Evolutionary conservation across 2,797 vertebrate genomes (phyloP).

Genomic region (Jordanella pulchra): DNA sequence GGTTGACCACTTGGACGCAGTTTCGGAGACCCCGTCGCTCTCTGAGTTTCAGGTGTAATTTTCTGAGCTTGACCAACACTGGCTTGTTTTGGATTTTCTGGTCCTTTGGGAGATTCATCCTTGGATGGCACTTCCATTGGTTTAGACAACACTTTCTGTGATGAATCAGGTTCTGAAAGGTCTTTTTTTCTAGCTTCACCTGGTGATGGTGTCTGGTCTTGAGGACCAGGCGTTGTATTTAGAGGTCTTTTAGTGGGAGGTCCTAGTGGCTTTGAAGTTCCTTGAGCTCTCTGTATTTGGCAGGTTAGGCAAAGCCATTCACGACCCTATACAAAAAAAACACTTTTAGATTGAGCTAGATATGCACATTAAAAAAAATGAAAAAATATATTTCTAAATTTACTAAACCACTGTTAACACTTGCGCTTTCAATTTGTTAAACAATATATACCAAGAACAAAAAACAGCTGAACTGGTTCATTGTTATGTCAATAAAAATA

Average conservation of each 20-base stretch:
- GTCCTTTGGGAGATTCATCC: constrained; percentile 65
- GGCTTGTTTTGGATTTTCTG: constrained; percentile 64
- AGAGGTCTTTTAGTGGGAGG: constrained; percentile 61
- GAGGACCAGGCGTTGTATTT: constrained; percentile 46
- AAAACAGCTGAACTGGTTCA: not conserved
- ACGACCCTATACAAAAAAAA: constrained; percentile 64
- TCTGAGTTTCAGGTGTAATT: constrained; percentile 60
- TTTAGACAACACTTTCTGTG: constrained; percentile 54
- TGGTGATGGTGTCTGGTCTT: constrained; percentile 50
- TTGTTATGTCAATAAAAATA: not conserved
- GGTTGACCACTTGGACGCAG: constrained; percentile 43
- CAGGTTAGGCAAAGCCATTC: constrained; percentile 98
- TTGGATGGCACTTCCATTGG: constrained; percentile 57
- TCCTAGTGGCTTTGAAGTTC: constrained; percentile 72
- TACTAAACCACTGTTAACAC: not conserved
- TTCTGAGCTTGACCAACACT: constrained; percentile 66
- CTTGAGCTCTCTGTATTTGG: constrained; percentile 91
- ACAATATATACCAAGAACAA: not conserved
- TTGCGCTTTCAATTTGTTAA: not conserved
- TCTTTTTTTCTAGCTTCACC: constrained; percentile 55
- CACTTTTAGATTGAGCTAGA: not conserved
- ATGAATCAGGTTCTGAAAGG: constrained; percentile 48
- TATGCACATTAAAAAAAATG: not conserved
- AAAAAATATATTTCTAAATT: not conserved
- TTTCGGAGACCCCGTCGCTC: constrained; percentile 66